A percentile compares a stretch with the other conserved stretches of the same genome.
Evolutionary conservation across 2,113 vertebrate genomes (phyloP).

Genomic region (Nothocercus julius): DNA sequence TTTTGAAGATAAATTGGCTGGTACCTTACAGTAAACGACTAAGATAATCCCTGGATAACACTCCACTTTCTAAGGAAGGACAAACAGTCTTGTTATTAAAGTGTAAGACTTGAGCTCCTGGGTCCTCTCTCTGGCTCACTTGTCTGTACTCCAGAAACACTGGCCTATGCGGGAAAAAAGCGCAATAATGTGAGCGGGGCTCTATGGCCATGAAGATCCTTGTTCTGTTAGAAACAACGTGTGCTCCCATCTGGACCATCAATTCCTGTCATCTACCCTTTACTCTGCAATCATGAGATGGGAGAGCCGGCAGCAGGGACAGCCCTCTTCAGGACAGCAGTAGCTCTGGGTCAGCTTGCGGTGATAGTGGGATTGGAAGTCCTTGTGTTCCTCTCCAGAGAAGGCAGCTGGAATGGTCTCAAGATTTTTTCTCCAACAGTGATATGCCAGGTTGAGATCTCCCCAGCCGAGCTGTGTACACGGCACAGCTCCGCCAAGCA

Average conservation of each 20-base stretch:
- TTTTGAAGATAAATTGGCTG: slow-evolving; percentile 46
- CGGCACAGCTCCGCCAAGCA: neutral
- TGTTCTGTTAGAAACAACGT: neutral
- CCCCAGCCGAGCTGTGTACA: neutral
- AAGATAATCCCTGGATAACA: slow-evolving; percentile 41
- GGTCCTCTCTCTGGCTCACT: slow-evolving; percentile 34
- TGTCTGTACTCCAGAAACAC: neutral
- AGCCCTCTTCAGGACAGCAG: fast-evolving
- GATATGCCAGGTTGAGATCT: neutral
- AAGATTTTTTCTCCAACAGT: neutral
- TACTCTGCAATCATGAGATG: neutral
- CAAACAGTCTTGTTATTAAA: slow-evolving; percentile 52
- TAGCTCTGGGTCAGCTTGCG: neutral
- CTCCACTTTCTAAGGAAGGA: slow-evolving; percentile 43
- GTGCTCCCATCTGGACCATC: neutral
- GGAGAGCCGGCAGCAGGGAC: neutral
- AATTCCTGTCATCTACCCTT: neutral
- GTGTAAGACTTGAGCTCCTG: slow-evolving; percentile 32
- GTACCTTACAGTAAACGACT: slow-evolving; percentile 31
- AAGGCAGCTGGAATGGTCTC: neutral
- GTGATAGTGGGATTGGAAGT: neutral
- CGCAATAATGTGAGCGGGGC: fast-evolving
- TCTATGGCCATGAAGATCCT: neutral
- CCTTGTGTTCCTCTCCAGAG: neutral
- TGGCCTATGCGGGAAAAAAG: neutral